A percentile compares a stretch with the other conserved stretches of the same genome.
phyloP scores from a whole-genome alignment of 2,797 vertebrate genomes.

The Lerista edwardsae region DNA sequence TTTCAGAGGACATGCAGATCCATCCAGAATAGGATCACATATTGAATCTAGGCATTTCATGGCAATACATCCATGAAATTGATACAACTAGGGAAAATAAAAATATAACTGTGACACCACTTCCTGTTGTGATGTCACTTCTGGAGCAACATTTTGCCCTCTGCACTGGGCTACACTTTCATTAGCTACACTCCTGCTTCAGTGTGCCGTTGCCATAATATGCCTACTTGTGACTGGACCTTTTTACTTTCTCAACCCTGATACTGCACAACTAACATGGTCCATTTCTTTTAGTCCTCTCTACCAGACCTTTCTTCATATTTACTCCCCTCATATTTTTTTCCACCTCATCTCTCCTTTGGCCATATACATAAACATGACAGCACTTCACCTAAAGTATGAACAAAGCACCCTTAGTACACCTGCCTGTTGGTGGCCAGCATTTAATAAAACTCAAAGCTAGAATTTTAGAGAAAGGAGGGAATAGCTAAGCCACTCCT shows the following conservation, averaged over 20 bases:
- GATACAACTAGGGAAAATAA: too few species aligned
- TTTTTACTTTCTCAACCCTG: background rate
- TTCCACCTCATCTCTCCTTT: slow-evolving; percentile 25
- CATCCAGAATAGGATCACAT: background rate
- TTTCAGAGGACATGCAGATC: background rate
- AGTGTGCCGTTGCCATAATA: too few species aligned
- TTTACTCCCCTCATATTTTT: slow-evolving; percentile 40
- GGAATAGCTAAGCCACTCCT: slow-evolving; percentile 22
- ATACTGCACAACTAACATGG: background rate
- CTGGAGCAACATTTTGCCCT: too few species aligned
- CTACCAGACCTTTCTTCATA: slow-evolving; percentile 13
- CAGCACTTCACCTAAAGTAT: slow-evolving; percentile 7
- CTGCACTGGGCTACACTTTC: too few species aligned
- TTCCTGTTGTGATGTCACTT: too few species aligned
- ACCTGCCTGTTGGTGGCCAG: background rate
- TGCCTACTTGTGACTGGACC: too few species aligned
- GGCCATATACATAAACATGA: background rate
- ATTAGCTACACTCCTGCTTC: too few species aligned
- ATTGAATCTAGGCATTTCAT: background rate
- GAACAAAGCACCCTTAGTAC: background rate
- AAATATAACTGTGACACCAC: too few species aligned
- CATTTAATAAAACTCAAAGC: slow-evolving; percentile 29
- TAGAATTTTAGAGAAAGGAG: slow-evolving; percentile 9
- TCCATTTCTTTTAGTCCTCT: slow-evolving; percentile 22
- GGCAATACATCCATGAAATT: slow-evolving; percentile 32